phyloP scores from a whole-genome alignment of 2,797 vertebrate genomes.

The Podargus strigoides region DNA sequence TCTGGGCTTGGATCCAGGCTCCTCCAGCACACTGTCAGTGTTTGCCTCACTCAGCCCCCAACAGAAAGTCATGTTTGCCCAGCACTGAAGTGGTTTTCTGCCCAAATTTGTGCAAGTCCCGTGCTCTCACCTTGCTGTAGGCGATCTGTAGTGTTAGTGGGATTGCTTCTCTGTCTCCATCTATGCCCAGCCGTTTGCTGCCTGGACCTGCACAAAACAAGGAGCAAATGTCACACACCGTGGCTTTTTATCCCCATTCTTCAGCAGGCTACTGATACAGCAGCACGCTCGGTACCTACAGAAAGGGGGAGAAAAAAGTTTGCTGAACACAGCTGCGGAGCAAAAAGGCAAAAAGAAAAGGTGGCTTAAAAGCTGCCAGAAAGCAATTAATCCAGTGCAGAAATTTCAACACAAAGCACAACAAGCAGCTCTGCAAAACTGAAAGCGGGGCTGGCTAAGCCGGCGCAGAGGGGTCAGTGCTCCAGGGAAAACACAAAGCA shows the following conservation, averaged over 20 bases:
- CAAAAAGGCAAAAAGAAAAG: not conserved
- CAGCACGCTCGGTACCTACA: not conserved
- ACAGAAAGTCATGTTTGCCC: not conserved
- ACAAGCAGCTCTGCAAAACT: not conserved
- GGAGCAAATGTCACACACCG: not conserved
- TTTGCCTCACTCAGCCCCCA: not conserved
- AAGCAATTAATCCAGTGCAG: not conserved
- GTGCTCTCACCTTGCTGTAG: conserved; percentile 84
- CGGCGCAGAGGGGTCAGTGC: not conserved
- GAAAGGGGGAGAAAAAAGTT: not conserved
- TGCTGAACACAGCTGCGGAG: not conserved
- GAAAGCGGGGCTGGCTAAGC: not conserved
- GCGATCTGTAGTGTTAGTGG: conserved; percentile 90
- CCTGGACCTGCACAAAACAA: conserved; percentile 81
- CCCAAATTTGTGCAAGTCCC: not conserved
- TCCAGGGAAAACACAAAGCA: not conserved
- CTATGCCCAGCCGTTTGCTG: conserved; percentile 93
- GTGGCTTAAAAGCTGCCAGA: not conserved
- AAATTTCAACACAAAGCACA: not conserved
- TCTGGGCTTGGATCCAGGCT: not conserved
- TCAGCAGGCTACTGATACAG: not conserved
- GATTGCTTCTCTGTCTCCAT: conserved; percentile 92
- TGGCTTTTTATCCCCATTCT: not conserved
- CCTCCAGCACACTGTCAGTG: not conserved
- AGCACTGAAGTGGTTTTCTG: not conserved